A percentile compares a stretch with the other conserved stretches of the same genome.
phyloP scores from a whole-genome alignment of 2,797 vertebrate genomes.

The Adrianichthys oophorus region DNA sequence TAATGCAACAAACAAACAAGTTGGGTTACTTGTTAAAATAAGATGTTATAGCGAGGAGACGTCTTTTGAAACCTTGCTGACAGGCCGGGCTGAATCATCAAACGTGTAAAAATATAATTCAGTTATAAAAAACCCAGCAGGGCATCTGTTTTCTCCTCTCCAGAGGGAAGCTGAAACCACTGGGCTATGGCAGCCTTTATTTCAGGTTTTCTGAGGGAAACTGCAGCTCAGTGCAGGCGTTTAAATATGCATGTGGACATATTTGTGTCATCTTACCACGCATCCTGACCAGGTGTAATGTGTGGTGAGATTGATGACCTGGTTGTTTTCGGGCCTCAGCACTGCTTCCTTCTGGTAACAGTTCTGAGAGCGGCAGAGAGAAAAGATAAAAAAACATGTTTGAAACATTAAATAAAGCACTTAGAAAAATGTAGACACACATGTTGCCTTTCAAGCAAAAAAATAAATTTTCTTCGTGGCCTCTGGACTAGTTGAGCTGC shows the following conservation, averaged over 20 bases:
- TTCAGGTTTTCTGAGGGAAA: not conserved
- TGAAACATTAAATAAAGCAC: not conserved
- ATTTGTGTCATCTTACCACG: slow-evolving; percentile 76
- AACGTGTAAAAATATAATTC: slow-evolving; percentile 36
- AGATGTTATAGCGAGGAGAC: slow-evolving; percentile 9
- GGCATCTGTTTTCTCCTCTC: too few relatives aligned
- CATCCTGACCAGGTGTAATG: slow-evolving; percentile 93
- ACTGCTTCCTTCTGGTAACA: slow-evolving; percentile 92
- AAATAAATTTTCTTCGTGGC: not conserved
- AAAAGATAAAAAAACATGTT: slow-evolving; percentile 3
- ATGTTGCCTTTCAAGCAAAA: not conserved
- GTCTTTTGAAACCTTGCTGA: slow-evolving; percentile 15
- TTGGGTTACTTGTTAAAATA: slow-evolving; percentile 35
- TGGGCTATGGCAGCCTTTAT: not conserved
- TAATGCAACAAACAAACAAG: slow-evolving; percentile 57
- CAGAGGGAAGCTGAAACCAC: too few relatives aligned
- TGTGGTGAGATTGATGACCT: slow-evolving; percentile 94
- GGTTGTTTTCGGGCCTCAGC: slow-evolving; percentile 91
- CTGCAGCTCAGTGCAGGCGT: slow-evolving; percentile 4
- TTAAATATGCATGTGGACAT: not conserved
- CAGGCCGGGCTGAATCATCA: slow-evolving; percentile 36
- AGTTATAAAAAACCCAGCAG: slow-evolving; percentile 1
- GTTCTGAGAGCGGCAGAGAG: slow-evolving; percentile 71
- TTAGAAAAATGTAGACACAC: slow-evolving; percentile 5
- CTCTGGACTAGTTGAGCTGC: slow-evolving; percentile 17